phyloP scores from a whole-genome alignment of 2,888 invertebrate species.

The Cephus sareptanus region DNA sequence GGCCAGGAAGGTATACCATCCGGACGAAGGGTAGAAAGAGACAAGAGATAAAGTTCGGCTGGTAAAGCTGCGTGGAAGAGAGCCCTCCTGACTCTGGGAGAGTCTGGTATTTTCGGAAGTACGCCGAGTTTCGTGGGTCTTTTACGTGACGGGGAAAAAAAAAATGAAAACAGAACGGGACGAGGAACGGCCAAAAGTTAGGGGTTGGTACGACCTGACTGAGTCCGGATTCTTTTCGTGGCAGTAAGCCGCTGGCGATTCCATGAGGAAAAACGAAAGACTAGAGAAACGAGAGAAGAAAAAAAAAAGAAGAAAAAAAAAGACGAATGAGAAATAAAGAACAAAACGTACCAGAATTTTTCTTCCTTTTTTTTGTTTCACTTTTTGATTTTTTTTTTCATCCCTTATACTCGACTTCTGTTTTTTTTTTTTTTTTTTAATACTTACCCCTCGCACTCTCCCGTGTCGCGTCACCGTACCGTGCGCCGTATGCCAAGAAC shows the following conservation, averaged over 20 bases:
- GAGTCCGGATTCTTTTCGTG: not conserved
- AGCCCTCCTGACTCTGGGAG: slow-evolving; percentile 9
- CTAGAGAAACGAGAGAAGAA: not conserved
- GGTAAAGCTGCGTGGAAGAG: not conserved
- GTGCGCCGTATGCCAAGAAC: not conserved
- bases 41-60: slow-evolving; percentile 10
- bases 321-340: slow-evolving; percentile 5
- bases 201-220: not conserved
- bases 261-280: not conserved
- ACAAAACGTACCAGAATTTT: slow-evolving; percentile 11
- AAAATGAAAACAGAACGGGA: slow-evolving; percentile 14
- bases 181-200: not conserved
- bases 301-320: not conserved
- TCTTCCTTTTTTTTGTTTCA: not conserved
- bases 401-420: not conserved
- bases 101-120: slow-evolving; percentile 24
- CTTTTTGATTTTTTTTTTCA: slow-evolving; percentile 3
- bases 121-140: slow-evolving; percentile 16
- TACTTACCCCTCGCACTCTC: not conserved
- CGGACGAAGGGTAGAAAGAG: slow-evolving; percentile 19
- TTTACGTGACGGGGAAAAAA: slow-evolving; percentile 12
- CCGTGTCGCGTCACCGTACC: not conserved
- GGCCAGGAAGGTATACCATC: not conserved
- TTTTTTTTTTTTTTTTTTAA: not conserved
- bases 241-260: slow-evolving; percentile 2